Percentiles rank a stretch among this genome's conserved stretches.
phyloP scores from a whole-genome alignment of 2,888 invertebrate species.

The Phaedon cochleariae region DNA sequence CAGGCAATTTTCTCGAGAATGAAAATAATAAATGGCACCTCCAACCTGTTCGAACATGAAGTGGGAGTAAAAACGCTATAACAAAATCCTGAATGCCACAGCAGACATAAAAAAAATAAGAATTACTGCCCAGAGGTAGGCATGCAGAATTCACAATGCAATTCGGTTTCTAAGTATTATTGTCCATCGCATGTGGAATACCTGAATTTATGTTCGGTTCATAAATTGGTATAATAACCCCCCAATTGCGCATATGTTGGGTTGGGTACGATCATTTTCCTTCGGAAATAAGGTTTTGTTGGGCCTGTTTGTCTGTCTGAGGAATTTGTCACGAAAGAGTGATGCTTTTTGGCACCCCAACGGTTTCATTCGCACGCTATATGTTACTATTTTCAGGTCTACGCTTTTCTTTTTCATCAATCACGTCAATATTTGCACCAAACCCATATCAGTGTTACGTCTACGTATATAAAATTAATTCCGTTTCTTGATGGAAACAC shows the following conservation, averaged over 20 bases:
- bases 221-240: constrained; percentile 32
- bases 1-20: background rate
- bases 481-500: no score
- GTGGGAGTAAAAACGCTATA: no score
- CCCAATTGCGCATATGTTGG: constrained; percentile 20
- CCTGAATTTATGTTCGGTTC: constrained; percentile 25
- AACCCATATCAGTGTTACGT: no score
- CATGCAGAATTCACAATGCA: constrained; percentile 25
- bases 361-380: background rate
- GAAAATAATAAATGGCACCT: background rate
- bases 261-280: constrained; percentile 11
- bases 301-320: constrained; percentile 17
- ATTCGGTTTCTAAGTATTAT: constrained; percentile 28
- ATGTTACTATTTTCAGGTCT: background rate
- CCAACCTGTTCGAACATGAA: background rate
- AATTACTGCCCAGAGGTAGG: constrained; percentile 27
- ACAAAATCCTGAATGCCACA: background rate
- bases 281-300: constrained; percentile 1
- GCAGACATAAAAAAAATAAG: background rate
- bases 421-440: background rate
- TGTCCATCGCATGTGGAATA: constrained; percentile 32
- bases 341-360: constrained; percentile 20
- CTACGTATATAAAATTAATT: no score
- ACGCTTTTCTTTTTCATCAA: background rate
- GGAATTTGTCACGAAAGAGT: constrained; percentile 27